These are phyloP conservation scores for Aethes cnicana DNA, from an alignment of 2,888 invertebrate species.

Conservation along the genomic window DNA sequence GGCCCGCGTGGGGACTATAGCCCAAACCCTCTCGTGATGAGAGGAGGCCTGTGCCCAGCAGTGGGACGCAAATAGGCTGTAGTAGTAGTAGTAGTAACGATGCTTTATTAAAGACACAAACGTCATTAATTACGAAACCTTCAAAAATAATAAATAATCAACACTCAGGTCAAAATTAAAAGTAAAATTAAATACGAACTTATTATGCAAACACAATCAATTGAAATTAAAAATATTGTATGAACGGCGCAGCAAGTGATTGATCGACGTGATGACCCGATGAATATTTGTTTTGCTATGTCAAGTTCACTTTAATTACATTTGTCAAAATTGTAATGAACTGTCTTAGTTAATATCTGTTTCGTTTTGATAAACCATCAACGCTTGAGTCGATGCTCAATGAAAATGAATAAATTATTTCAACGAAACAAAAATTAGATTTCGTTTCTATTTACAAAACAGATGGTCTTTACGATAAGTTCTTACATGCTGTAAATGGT, in stretches of 20 bases:
- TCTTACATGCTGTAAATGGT: too few species aligned
- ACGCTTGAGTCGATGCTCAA: conserved; percentile 2
- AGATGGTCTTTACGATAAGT: too few species aligned
- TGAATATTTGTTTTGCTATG: conserved; percentile 58
- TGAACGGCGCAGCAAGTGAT: conserved; percentile 53
- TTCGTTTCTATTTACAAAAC: too few species aligned
- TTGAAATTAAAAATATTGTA: conserved; percentile 37
- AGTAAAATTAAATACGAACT: conserved; percentile 39
- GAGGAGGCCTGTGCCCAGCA: too few species aligned
- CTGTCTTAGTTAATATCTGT: conserved; percentile 36
- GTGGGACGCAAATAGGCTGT: too few species aligned
- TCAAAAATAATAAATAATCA: conserved; percentile 11
- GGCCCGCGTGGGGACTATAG: too few species aligned
- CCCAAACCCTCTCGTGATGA: too few species aligned
- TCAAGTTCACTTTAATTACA: conserved; percentile 67
- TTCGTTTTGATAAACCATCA: conserved; percentile 31
- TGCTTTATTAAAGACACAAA: neutral
- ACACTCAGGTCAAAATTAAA: conserved; percentile 39
- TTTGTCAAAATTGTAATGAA: conserved; percentile 38
- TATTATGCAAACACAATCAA: conserved; percentile 44
- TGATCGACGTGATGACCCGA: conserved; percentile 65
- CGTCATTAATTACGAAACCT: conserved; percentile 13
- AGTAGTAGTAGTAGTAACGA: neutral
- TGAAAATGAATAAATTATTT: conserved; percentile 12
- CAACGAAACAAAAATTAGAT: too few species aligned